Base-by-base conservation (phyloP, 2,888 invertebrate genomes). In the Abrostola triplasia region DNA sequence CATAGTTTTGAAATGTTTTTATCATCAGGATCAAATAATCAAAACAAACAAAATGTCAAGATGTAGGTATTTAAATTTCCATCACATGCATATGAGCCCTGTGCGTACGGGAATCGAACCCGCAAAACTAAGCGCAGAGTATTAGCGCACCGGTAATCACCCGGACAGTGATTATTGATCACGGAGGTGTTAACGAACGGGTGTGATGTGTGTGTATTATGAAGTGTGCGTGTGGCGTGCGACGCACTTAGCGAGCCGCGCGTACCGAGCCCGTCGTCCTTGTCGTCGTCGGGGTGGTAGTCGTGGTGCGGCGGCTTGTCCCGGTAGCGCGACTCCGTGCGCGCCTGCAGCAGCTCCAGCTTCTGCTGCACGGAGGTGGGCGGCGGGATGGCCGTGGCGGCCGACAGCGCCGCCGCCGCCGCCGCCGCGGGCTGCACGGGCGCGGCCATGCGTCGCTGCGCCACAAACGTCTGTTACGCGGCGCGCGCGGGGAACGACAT, bases 371-470 rank as follows among this genome's bases (percentile, higher is more conserved):
- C 94, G 41, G 93, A 87, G 35, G 90, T 91, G 85, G 94, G 94
- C 81, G 92, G 88, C 78, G 94, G 94, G 88, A 94, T 92, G 87
- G 94, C 94, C 37, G 92, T 92, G 86, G 94, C 93, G 53, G 94
- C 94, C 38, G 93, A 93, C 74, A 94, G 90, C 80, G 94, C 94
- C 37, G 94, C 94, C 42, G 94, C 94, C 57, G 94, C 94, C 37
- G 94, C 94, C 60, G 94, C 94, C 44, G 94, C 94, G 0, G 93
- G 94, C 90, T 94, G 93, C 86, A 94, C 93, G 10, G 93, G 92
- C 72, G 93, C 93, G 76, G 92, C 86, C 82, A 93, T 94, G 81
- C 90, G 95, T 47, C 88, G 95, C 91, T 83, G 92, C 76, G 93
- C 92, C 85, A 93, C 93, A 73, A 93, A 94, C 83, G 93, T 91